These are phyloP conservation scores for Dendrolimus pini DNA, from an alignment of 2,888 invertebrate genomes.

Conservation along the genomic window DNA sequence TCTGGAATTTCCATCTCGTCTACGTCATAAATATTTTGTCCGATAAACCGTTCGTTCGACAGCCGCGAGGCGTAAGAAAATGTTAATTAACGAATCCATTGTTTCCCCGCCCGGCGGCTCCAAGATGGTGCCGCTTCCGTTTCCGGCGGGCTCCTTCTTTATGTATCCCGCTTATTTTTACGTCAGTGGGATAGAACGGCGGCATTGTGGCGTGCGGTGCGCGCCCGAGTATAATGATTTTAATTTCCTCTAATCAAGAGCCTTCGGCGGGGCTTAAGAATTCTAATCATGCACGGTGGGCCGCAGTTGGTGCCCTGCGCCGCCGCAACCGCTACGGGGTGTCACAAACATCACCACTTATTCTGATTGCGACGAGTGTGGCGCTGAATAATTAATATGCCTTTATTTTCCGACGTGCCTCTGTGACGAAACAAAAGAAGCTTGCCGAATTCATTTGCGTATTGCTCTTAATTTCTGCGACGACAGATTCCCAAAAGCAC, in stretches of 20 bases:
- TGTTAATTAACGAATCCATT: constrained; percentile 88
- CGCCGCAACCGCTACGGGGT: constrained; percentile 40
- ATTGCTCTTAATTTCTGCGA: constrained; percentile 10
- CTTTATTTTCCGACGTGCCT: constrained; percentile 65
- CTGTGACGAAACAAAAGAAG: constrained; percentile 56
- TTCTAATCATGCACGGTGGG: constrained; percentile 67
- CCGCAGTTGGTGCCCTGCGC: constrained; percentile 18
- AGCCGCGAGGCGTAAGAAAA: constrained; percentile 81
- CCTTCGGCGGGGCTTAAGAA: constrained; percentile 74
- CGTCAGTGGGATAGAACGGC: constrained; percentile 52
- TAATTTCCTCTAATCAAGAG: constrained; percentile 77
- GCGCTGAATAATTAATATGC: constrained; percentile 74
- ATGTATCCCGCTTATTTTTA: constrained; percentile 73
- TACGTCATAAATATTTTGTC: constrained; percentile 75
- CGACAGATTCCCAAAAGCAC: not conserved
- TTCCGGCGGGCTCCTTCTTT: constrained; percentile 72
- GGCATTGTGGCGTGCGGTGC: constrained; percentile 60
- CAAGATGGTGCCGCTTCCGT: constrained; percentile 77
- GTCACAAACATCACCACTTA: constrained; percentile 76
- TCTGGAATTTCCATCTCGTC: constrained; percentile 64
- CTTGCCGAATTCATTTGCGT: constrained; percentile 54
- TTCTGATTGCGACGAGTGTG: constrained; percentile 76
- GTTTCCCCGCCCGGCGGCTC: constrained; percentile 80
- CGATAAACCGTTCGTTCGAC: constrained; percentile 77
- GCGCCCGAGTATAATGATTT: constrained; percentile 73